Base-by-base conservation (phyloP, 2,797 vertebrate genomes). In the Pangasius macronema region DNA sequence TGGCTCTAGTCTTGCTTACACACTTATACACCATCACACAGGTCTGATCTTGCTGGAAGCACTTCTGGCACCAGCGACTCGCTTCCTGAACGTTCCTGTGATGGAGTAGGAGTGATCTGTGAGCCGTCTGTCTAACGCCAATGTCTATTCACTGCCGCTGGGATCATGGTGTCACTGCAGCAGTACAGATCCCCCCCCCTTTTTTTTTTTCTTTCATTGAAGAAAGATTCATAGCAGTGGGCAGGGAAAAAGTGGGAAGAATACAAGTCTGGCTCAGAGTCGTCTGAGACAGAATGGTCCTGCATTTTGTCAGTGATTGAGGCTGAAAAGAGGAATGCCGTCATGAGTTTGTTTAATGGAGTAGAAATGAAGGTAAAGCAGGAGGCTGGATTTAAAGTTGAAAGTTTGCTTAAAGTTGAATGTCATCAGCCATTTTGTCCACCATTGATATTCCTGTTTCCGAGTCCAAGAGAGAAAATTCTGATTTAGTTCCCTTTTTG, bases 61-160 rank as follows among this genome's bases (percentile, higher is more conserved):
- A 33, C 46, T 51, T 14, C n/a, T 67, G 81, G 81, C 61, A 68
- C 87, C 24, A 30, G n/a, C 63, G 16, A 13, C 18, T 81, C 88
- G 92, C 93, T 93, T 93, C 93, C 92, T 80, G 86, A 91, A 91
- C 93, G 92, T 94, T 91, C 91, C 93, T 92, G 82, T 65, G 27
- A 84, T 30, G 49, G 33, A 83, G 92, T 89, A 92, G 36, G 36
- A 82, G 92, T 91, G 93, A 94, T 94, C 92, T 91, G 91, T 94
- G 94, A 93, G 91, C 83, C n/a, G 67, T 57, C 85, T 93, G 91
- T 90, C 90, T 93, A 86, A 92, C 92, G 92, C 90, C 86, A 90
- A 91, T 93, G 92, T 89, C 91, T 90, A 63, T 68, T 80, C 84
- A 83, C 89, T 67, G 84, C 93, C 92, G 91, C 92, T 90, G 82